Conservation (phyloP, 1,140 invertebrate species). For the Drosophila funebris region DNA sequence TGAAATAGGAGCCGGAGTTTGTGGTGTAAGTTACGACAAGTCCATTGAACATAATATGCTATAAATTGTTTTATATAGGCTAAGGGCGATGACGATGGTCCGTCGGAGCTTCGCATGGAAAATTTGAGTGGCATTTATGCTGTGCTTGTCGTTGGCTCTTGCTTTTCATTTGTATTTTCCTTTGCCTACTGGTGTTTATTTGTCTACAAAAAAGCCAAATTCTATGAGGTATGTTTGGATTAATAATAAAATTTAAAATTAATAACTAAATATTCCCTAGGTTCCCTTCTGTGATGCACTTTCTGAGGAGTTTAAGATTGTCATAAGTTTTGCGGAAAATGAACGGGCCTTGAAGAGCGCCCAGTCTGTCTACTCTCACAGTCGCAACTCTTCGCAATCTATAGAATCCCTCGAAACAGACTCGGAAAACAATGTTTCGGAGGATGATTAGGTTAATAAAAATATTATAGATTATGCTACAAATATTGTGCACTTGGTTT, state of each 20-base stretch:
- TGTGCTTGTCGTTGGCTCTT: conserved; percentile 86
- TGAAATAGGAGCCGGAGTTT: conserved; percentile 91
- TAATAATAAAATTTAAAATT: neutral
- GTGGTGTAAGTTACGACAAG: conserved; percentile 85
- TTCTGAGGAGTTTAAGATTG: conserved; percentile 89
- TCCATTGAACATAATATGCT: too few relatives aligned
- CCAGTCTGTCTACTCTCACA: conserved; percentile 74
- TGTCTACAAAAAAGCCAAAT: conserved; percentile 68
- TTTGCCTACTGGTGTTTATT: conserved; percentile 78
- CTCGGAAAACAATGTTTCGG: conserved; percentile 56
- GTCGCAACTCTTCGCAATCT: conserved; percentile 74
- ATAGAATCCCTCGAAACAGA: conserved; percentile 76
- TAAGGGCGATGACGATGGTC: conserved; percentile 41
- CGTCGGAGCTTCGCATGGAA: conserved; percentile 83
- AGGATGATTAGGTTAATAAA: conserved; percentile 39
- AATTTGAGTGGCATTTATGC: conserved; percentile 90
- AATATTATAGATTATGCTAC: neutral
- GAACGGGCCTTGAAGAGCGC: conserved; percentile 70
- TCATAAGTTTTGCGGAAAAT: conserved; percentile 80
- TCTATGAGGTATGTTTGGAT: conserved; percentile 54
- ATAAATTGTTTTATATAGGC: conserved; percentile 57
- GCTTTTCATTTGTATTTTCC: conserved; percentile 79
- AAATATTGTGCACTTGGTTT: neutral
- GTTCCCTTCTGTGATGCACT: conserved; percentile 88
- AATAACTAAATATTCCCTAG: conserved; percentile 77